Evolutionary conservation across 2,113 vertebrate genomes (phyloP), one percentile per base, ranked within the genome.

Genomic region (Saguinus midas): DNA sequence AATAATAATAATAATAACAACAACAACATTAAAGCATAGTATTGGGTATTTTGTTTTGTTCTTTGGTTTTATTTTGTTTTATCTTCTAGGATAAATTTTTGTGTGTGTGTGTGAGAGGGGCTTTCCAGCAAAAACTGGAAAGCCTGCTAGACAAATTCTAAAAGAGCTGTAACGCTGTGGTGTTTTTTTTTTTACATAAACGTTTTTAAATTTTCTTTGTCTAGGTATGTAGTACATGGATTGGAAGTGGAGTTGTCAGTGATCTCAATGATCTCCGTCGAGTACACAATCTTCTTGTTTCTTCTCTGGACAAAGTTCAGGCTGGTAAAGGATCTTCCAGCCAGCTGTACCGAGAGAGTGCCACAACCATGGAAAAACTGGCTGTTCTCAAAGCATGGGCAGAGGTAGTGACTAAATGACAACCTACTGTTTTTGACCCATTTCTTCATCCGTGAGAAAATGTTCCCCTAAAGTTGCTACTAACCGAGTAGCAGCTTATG

Each of bases 361-460:
- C 99, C 0, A 99, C 99, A 66, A 99, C 99, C 3, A 99, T 99
- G 99, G 99, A 99, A 97, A 99, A 99, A 21, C 98, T 99, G 80
- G 99, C 99, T 0, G 99, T 99, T 79, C 99, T 99, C 20, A 99
- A 99, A 98, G 99, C 99, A 0, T 99, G 99, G 99, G 99, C 99
- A 23, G 99, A 99, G 99, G 99, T 99, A 98, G 29, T 11, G 27
- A 64, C 61, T 32, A 32, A 29, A 98, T 95, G 35, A 14, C 2
- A 43, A 11, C 55, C 43, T 79, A 0, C 72, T 91, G 73, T 52
- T 80, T 50, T 66, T 86, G 37, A 95, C 58, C 25, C 9, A 7
- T 83, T 96, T 93, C 40, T 87, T 61, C n/a, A n/a, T n/a, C 29
- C 27, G 20, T 48, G 23, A 95, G 40, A 82, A 93, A 96, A 79